A percentile compares a stretch with the other conserved stretches of the same genome.
phyloP scores from a whole-genome alignment of 2,797 vertebrate genomes.

The Lates japonicus region DNA sequence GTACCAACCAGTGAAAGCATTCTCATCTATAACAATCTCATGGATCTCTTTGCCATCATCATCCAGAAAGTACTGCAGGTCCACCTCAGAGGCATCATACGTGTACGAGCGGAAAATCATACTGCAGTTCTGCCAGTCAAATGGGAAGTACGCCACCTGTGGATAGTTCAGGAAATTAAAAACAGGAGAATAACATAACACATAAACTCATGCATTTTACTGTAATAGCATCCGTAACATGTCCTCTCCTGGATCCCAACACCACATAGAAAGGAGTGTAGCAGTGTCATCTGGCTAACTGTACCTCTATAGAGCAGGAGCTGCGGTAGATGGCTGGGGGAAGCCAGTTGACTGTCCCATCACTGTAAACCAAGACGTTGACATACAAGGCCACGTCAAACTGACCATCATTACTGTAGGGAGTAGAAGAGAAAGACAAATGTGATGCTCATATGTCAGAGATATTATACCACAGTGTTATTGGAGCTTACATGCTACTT shows the following conservation, averaged over 20 bases:
- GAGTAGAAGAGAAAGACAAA: slow-evolving; percentile 2
- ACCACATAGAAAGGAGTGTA: background rate
- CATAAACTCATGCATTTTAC: background rate
- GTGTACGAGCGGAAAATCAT: slow-evolving; percentile 95
- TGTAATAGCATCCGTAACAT: background rate
- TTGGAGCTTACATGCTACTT: background rate
- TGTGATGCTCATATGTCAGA: background rate
- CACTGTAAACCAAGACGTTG: slow-evolving; percentile 87
- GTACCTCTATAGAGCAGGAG: slow-evolving; percentile 92
- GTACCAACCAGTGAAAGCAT: slow-evolving; percentile 88
- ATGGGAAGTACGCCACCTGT: slow-evolving; percentile 93
- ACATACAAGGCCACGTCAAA: slow-evolving; percentile 91
- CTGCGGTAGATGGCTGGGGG: slow-evolving; percentile 92
- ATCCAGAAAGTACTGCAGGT: slow-evolving; percentile 86
- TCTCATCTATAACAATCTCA: slow-evolving; percentile 90
- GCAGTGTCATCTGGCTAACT: no score
- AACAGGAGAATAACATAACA: background rate
- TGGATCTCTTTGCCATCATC: slow-evolving; percentile 84
- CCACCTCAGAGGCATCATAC: slow-evolving; percentile 91
- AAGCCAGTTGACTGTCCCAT: slow-evolving; percentile 90
- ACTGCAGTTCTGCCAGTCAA: slow-evolving; percentile 96
- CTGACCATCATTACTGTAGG: slow-evolving; percentile 89
- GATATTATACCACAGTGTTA: background rate
- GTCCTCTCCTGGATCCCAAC: background rate
- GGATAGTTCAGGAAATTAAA: background rate